Percentiles rank a stretch among this genome's conserved stretches.
Conservation (phyloP, 2,888 invertebrate genomes). For the Sceliomorpha sp. region DNA sequence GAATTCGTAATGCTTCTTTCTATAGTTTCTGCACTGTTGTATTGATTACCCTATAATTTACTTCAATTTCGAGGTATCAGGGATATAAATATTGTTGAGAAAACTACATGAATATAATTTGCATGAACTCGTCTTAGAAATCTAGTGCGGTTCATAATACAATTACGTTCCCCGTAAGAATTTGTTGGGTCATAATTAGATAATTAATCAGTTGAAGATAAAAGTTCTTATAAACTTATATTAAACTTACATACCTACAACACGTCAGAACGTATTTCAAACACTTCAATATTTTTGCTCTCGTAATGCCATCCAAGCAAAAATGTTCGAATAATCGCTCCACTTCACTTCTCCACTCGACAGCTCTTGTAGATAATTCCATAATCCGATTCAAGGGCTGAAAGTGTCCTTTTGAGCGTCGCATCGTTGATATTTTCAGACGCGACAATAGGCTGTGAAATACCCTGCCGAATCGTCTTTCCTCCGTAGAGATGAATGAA, state of each 20-base stretch:
- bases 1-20: conserved; percentile 18
- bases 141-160: too few species aligned
- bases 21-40: conserved; percentile 11
- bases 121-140: too few species aligned
- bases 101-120: conserved; percentile 1
- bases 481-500: conserved; percentile 38
- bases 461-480: conserved; percentile 58
- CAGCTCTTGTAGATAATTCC: conserved; percentile 65
- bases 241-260: too few species aligned
- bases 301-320: conserved; percentile 35
- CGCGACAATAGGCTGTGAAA: conserved; percentile 73
- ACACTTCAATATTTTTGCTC: not conserved
- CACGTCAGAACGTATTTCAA: not conserved
- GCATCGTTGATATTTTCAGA: conserved; percentile 74
- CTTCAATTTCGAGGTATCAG: conserved; percentile 8
- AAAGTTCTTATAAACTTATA: too few species aligned
- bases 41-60: conserved; percentile 20
- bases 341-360: conserved; percentile 65
- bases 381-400: conserved; percentile 76
- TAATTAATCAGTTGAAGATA: too few species aligned
- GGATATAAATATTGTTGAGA: conserved; percentile 20
- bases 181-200: too few species aligned
- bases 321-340: conserved; percentile 57
- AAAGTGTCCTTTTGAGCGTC: conserved; percentile 66
- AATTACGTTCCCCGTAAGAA: too few species aligned